Conservation (phyloP, 2,113 vertebrate species). For the Castor canadensis region DNA sequence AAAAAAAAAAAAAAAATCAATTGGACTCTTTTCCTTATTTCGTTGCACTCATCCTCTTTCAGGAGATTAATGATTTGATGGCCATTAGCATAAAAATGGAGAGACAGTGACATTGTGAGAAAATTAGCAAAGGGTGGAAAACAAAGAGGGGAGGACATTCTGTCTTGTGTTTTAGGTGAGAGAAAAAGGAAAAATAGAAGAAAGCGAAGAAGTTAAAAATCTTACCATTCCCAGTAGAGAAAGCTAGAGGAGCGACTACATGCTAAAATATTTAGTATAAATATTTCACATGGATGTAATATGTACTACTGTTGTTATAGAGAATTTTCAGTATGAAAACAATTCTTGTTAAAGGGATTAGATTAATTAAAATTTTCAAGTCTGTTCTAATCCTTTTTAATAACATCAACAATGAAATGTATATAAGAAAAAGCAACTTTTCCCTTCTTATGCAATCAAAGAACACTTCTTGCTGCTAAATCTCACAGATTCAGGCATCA, state of each 20-base stretch:
- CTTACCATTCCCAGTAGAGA: slow-evolving; percentile 35
- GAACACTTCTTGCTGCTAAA: slow-evolving; percentile 59
- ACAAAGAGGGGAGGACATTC: background rate
- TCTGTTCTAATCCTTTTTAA: slow-evolving; percentile 79
- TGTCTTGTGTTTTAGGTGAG: slow-evolving; percentile 24
- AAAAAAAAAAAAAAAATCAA: slow-evolving; percentile 82
- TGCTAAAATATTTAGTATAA: slow-evolving; percentile 65
- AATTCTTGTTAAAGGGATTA: slow-evolving; percentile 80
- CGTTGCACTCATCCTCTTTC: slow-evolving; percentile 69
- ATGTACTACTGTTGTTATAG: slow-evolving; percentile 55
- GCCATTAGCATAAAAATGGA: slow-evolving; percentile 77
- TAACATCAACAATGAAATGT: slow-evolving; percentile 69
- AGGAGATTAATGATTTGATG: slow-evolving; percentile 81
- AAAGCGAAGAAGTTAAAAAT: slow-evolving; percentile 22
- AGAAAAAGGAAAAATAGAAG: background rate
- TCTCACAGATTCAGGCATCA: slow-evolving; percentile 65
- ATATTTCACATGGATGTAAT: slow-evolving; percentile 69
- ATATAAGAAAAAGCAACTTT: slow-evolving; percentile 72
- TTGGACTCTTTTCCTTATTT: slow-evolving; percentile 82
- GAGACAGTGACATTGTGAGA: slow-evolving; percentile 43
- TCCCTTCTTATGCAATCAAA: slow-evolving; percentile 60
- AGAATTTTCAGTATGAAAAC: slow-evolving; percentile 72
- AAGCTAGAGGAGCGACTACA: slow-evolving; percentile 59
- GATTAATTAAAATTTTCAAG: slow-evolving; percentile 80
- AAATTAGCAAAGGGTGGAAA: slow-evolving; percentile 31